Evolutionary conservation across 2,797 vertebrate species (phyloP), one percentile per base, ranked within the genome.

Genomic region (Sebastes wilsoni): DNA sequence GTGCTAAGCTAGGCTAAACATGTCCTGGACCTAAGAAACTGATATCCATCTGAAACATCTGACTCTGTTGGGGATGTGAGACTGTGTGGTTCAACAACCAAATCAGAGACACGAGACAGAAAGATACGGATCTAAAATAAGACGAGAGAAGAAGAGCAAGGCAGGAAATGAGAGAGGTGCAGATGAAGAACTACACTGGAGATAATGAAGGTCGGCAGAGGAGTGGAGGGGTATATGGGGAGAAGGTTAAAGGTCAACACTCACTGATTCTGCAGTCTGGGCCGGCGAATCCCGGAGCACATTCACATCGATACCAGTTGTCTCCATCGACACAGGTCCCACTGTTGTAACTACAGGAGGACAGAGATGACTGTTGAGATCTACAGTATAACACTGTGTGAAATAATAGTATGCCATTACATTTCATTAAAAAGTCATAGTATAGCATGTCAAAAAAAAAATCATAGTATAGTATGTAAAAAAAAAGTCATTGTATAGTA

Each of bases 261-360:
- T 97, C 93, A 98, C 97, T 98, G 94, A 98, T 98, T 84, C 97
- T 96, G 90, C 97, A 98, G 95, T 98, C 97, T 0, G 97, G 97
- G 1, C 97, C 97, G 0, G 97, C 96, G 0, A 98, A 98, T 6
- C 97, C 97, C 0, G 97, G 94, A 46, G 97, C 96, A 0, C 97
- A 98, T 83, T 98, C 97, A 11, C 97, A 98, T 6, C 97, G 96
- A 83, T 98, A 98, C 97, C 97, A 98, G 92, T 98, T 98, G 74
- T 98, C 97, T 72, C 97, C 97, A 3, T 98, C 97, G 38, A 98
- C 96, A 0, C 97, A 98, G 0, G 96, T 97, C 56, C 97, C 97
- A 0, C 97, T 96, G 82, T 98, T 98, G 28, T 98, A 98, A 88
- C 97, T 98, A 75, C 66, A 81, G 70, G 8, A 68, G 4, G 22